phyloP scores from a whole-genome alignment of 1,140 invertebrate species.

The Prorops nasuta region DNA sequence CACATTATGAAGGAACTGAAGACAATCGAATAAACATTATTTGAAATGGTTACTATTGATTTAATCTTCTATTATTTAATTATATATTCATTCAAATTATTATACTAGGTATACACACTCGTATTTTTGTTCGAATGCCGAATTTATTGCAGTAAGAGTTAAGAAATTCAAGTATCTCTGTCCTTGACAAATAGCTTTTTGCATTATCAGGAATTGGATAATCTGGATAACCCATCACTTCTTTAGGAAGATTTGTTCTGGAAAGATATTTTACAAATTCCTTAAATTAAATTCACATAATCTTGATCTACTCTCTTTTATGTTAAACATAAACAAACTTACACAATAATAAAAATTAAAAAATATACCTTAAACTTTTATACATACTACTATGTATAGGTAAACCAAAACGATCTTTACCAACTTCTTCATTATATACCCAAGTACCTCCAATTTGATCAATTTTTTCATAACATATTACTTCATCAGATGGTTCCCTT shows the following conservation, averaged over 20 bases:
- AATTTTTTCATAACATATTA: slow-evolving; percentile 60
- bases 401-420: slow-evolving; percentile 70
- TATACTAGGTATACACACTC: slow-evolving; percentile 63
- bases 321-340: too few species aligned
- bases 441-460: slow-evolving; percentile 82
- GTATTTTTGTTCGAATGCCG: slow-evolving; percentile 66
- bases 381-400: slow-evolving; percentile 90
- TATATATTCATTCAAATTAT: slow-evolving; percentile 1
- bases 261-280: slow-evolving; percentile 29
- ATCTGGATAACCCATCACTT: slow-evolving; percentile 77
- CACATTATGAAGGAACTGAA: slow-evolving; percentile 67
- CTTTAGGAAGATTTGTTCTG: slow-evolving; percentile 82
- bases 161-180: slow-evolving; percentile 79
- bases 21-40: not conserved
- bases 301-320: slow-evolving; percentile 9
- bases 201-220: slow-evolving; percentile 67
- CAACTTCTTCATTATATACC: slow-evolving; percentile 74
- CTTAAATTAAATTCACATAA: not conserved
- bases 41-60: not conserved
- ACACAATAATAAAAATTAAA: too few species aligned
- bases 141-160: slow-evolving; percentile 75
- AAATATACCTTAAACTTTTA: slow-evolving; percentile 77
- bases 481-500: slow-evolving; percentile 15
- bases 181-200: slow-evolving; percentile 77
- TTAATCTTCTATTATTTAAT: not conserved